These are phyloP conservation scores for Chironomus striatipennis DNA, from an alignment of 1,140 invertebrate species.

Conservation along the genomic window DNA sequence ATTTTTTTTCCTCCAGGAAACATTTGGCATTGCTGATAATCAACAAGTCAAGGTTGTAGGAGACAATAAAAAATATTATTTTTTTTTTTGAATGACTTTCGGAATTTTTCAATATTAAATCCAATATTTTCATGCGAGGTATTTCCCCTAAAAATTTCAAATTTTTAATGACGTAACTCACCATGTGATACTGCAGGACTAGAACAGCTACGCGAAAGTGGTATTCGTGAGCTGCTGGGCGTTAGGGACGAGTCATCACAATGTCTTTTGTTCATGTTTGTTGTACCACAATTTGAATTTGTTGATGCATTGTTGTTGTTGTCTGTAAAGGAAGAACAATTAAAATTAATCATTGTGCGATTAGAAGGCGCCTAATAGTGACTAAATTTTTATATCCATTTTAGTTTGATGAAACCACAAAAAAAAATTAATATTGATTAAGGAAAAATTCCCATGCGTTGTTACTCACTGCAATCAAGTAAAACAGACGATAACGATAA, in stretches of 20 bases:
- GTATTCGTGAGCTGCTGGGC: conserved; percentile 30
- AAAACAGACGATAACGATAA: background rate
- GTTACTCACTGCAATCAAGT: background rate
- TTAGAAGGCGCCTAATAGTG: too few species aligned
- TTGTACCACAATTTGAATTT: conserved; percentile 11
- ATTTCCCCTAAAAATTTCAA: background rate
- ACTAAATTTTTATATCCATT: too few species aligned
- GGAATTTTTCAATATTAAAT: too few species aligned
- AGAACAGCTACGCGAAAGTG: conserved; percentile 39
- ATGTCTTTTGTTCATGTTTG: conserved; percentile 9
- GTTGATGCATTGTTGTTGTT: conserved; percentile 17
- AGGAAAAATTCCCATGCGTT: background rate
- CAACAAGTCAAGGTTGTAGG: too few species aligned
- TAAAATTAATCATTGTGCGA: background rate
- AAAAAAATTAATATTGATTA: too few species aligned
- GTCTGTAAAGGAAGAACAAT: background rate
- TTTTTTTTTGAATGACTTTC: too few species aligned
- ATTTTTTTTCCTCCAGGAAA: too few species aligned
- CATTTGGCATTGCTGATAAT: too few species aligned
- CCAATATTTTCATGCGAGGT: background rate
- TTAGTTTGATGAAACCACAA: too few species aligned
- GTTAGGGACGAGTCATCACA: conserved; percentile 15
- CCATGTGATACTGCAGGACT: conserved; percentile 39
- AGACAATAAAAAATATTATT: too few species aligned
- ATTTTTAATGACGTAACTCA: conserved; percentile 29